These are phyloP conservation scores for Betta splendens DNA, from an alignment of 2,797 vertebrate species.

Conservation along the genomic window DNA sequence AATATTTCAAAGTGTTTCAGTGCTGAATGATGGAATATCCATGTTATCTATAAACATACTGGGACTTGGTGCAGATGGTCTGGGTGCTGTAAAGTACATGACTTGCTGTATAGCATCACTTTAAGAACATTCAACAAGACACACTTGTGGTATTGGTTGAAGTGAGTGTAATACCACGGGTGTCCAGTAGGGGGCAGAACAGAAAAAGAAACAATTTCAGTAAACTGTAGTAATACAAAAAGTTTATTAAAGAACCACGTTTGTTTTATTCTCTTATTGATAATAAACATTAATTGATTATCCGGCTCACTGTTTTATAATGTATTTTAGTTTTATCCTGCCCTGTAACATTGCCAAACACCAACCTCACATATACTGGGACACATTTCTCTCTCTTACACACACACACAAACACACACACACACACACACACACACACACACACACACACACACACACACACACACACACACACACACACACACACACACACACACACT, in stretches of 20 bases:
- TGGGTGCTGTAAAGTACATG: too few relatives aligned
- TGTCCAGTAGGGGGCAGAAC: conserved; percentile 45
- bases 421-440: too few relatives aligned
- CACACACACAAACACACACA: too few relatives aligned
- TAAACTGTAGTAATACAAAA: too few relatives aligned
- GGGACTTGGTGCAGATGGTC: too few relatives aligned
- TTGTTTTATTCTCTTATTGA: neutral
- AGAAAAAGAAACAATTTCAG: conserved; percentile 11
- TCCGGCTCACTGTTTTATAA: too few relatives aligned
- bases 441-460: too few relatives aligned
- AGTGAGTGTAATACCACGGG: neutral
- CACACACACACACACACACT: conserved; percentile 30
- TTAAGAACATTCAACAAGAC: neutral
- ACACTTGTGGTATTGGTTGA: neutral
- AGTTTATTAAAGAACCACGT: neutral
- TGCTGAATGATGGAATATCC: neutral
- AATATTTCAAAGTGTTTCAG: neutral
- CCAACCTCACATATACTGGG: conserved; percentile 1
- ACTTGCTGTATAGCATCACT: neutral
- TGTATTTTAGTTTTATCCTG: conserved; percentile 14
- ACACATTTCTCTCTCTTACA: too few relatives aligned
- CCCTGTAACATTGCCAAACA: conserved; percentile 7
- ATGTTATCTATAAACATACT: neutral
- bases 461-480: too few relatives aligned
- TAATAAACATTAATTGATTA: conserved; percentile 1